Conservation (phyloP, 2,113 vertebrate species). For the Scolopax mira region DNA sequence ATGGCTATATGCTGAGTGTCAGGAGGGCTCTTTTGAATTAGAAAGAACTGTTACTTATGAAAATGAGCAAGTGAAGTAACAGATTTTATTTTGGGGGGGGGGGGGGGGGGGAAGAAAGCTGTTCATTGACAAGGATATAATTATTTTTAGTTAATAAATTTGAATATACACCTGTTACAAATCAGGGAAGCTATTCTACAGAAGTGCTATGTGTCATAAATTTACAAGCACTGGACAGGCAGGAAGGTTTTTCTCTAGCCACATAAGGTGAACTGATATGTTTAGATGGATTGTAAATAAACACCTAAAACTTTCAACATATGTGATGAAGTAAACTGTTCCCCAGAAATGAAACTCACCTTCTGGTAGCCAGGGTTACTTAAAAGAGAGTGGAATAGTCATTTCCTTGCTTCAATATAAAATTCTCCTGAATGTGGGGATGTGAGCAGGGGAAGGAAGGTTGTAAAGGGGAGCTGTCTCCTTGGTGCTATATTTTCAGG, state of each 20-base stretch:
- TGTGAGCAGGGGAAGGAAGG: neutral
- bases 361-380: neutral
- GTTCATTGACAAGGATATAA: neutral
- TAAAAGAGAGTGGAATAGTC: neutral
- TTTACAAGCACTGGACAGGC: neutral
- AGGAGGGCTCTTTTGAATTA: neutral
- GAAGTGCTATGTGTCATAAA: neutral
- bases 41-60: neutral
- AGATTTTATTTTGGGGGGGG: neutral
- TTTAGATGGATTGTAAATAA: neutral
- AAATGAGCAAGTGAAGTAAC: neutral
- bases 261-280: neutral
- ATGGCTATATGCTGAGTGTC: neutral
- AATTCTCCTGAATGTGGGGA: neutral
- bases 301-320: neutral
- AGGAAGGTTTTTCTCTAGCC: neutral
- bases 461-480: neutral
- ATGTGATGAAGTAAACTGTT: neutral
- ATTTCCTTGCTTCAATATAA: neutral
- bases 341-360: neutral
- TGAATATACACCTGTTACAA: neutral
- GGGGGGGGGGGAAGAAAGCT: too few relatives aligned
- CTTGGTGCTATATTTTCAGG: neutral
- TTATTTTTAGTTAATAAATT: neutral
- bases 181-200: neutral